phyloP scores from a whole-genome alignment of 2,888 invertebrate genomes.

The Ectobius pallidus region DNA sequence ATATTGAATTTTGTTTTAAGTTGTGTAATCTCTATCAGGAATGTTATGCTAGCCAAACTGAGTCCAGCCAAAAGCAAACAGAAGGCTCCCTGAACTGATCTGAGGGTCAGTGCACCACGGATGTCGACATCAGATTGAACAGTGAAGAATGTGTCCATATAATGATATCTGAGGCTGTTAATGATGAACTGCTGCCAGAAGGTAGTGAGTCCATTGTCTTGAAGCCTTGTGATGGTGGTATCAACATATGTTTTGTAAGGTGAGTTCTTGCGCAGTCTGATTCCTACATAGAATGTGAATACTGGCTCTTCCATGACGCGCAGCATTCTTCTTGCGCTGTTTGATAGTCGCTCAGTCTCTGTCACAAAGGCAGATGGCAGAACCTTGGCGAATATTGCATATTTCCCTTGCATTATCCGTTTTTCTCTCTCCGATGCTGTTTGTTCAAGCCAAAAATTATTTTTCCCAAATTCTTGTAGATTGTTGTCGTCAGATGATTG shows the following conservation, averaged over 20 bases:
- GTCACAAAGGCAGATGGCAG: neutral
- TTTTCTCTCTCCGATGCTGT: neutral
- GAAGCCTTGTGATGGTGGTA: neutral
- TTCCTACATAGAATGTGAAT: neutral
- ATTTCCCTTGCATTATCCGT: neutral
- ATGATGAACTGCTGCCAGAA: neutral
- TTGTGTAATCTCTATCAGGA: neutral
- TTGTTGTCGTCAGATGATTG: neutral
- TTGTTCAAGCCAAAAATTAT: neutral
- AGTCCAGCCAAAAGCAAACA: neutral
- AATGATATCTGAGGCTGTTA: constrained; percentile 1
- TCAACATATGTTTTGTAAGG: neutral
- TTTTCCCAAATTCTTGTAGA: neutral
- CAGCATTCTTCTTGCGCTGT: neutral
- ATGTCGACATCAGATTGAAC: neutral
- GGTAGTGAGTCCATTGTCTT: neutral
- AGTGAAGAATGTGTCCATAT: neutral
- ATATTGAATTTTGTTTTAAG: too few relatives aligned
- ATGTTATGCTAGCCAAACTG: neutral
- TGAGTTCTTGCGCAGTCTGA: neutral
- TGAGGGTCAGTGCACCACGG: neutral
- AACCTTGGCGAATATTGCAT: neutral
- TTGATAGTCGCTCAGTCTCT: neutral
- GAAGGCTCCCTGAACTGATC: neutral
- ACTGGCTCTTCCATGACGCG: neutral